Conservation (phyloP, 2,888 invertebrate genomes). For the Sepioteuthis lessoniana region DNA sequence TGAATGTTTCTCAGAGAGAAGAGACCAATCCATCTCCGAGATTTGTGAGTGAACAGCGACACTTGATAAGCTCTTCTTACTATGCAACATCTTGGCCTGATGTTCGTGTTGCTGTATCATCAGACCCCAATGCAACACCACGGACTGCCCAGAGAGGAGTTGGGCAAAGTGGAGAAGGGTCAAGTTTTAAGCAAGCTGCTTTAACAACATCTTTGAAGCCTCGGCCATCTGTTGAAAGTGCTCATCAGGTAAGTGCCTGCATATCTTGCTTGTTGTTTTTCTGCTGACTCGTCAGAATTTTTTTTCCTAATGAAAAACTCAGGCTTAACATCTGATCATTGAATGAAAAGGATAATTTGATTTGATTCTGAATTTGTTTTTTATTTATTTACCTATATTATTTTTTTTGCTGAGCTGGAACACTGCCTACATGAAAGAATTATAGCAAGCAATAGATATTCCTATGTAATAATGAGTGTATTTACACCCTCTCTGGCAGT, state of each 20-base stretch:
- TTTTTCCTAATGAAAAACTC: too few species aligned
- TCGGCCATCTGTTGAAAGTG: slow-evolving; percentile 6
- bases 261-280: neutral
- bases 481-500: too few species aligned
- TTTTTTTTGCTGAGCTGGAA: too few species aligned
- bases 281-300: too few species aligned
- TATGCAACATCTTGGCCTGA: neutral
- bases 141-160: neutral
- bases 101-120: neutral
- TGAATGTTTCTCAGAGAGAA: slow-evolving; percentile 23
- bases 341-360: too few species aligned
- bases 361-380: too few species aligned
- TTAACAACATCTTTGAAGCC: slow-evolving; percentile 1
- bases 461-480: too few species aligned
- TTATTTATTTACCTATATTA: too few species aligned
- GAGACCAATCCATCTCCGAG: neutral
- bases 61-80: slow-evolving; percentile 33
- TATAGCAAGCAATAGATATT: too few species aligned
- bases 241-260: neutral
- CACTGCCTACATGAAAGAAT: too few species aligned
- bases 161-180: neutral
- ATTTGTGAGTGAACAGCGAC: slow-evolving; percentile 33
- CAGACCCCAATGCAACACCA: neutral
- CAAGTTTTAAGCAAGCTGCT: neutral
- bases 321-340: too few species aligned